phyloP scores from a whole-genome alignment of 2,113 vertebrate species.

The Gymnorhina tibicen region DNA sequence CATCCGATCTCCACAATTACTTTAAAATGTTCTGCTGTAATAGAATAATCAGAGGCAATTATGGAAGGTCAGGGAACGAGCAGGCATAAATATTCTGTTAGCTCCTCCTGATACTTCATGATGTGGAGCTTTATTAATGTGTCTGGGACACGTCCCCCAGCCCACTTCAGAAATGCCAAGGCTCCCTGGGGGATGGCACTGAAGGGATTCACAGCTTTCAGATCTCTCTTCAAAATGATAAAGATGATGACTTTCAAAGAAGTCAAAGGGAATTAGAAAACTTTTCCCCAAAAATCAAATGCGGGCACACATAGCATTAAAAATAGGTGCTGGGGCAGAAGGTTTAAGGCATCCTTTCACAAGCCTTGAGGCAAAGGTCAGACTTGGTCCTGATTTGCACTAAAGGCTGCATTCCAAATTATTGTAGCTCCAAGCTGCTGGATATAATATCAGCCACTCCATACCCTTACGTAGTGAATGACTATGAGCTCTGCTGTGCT shows the following conservation, averaged over 20 bases:
- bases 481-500: background rate
- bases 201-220: background rate
- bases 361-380: background rate
- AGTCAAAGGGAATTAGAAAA: background rate
- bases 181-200: background rate
- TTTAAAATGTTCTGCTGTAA: background rate
- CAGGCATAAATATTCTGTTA: background rate
- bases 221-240: background rate
- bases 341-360: background rate
- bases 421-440: background rate
- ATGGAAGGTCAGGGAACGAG: background rate
- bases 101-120: background rate
- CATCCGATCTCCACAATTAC: background rate
- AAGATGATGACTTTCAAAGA: background rate
- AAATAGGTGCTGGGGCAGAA: background rate
- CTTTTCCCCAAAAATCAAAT: background rate
- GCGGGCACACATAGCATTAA: background rate
- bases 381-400: background rate
- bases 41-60: conserved; percentile 33
- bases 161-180: background rate
- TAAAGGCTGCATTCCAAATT: background rate
- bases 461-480: background rate
- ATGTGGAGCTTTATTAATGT: background rate
- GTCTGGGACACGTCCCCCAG: background rate
- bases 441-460: background rate